Base-by-base conservation (phyloP, 1,140 invertebrate species). In the Conus betulinus region DNA sequence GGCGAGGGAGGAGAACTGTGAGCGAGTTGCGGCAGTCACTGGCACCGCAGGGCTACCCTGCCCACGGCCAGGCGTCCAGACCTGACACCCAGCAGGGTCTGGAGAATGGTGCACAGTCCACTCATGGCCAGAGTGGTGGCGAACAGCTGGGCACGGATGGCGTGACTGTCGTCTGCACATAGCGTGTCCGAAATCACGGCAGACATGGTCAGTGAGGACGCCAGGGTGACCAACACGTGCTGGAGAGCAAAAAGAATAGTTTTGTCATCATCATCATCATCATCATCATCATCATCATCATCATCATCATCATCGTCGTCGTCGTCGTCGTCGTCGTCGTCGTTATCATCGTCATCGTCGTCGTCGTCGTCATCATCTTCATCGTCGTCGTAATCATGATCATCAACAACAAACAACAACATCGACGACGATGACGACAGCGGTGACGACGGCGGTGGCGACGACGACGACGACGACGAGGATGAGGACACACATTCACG, bases 81-180 rank as follows among this genome's bases (percentile, higher is more conserved):
- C 93, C 93, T 92, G n/a, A 93, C 84, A 11, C 93, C 93, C 15
- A 93, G 4, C 1, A 88, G n/a, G 1, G 90, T 88, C 81, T 92
- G 90, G 15, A 91, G 15, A 10, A 91, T 76, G n/a, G 92, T 93
- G 67, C 90, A 91, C 0, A 93, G 39, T 15, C 93, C 93, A 20
- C 85, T 84, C 91, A 93, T 92, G 81, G 93, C 91, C 5, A 93
- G 85, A 13, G 91, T 92, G 8, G 92, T 91, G 67, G 89, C 91
- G 86, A 93, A 92, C 3, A 93, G 60, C 74, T 89, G 85, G 67
- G 92, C 89, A 63, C 92, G 88, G 25, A 93, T 87, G 25, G 91
- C 87, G 87, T 92, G 89, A 71, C 89, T 85, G 17, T 27, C 51
- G 55, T 90, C 82, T 7, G 88, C 92, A 81, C 92, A 92, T 20